Evolutionary conservation across 2,888 invertebrate genomes (phyloP).

Genomic region (Rhynchonema sp.): DNA sequence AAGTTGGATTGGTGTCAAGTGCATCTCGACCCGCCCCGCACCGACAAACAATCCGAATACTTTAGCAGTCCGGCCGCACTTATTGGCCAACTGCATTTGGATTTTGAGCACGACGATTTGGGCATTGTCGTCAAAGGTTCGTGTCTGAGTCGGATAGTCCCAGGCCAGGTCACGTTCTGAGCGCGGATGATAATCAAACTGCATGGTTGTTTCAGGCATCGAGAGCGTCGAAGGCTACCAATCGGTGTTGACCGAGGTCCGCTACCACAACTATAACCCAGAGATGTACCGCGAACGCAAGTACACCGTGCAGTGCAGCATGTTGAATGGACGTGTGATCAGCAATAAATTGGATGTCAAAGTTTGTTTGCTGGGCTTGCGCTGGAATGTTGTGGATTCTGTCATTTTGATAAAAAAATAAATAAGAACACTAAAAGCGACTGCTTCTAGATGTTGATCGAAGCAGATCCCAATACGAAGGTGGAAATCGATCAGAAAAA

Average conservation of each 20-base stretch:
- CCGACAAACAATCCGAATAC: conserved; percentile 62
- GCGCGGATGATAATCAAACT: neutral
- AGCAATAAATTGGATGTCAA: conserved; percentile 89
- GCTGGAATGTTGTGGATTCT: neutral
- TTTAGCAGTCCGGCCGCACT: conserved; percentile 54
- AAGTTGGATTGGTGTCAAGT: conserved; percentile 79
- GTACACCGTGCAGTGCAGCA: conserved; percentile 67
- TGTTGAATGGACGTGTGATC: conserved; percentile 52
- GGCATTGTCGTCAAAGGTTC: conserved; percentile 28
- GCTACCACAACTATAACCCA: conserved; percentile 53
- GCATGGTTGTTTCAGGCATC: conserved; percentile 21
- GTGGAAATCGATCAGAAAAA: neutral
- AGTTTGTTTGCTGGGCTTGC: conserved; percentile 30
- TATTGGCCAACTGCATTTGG: conserved; percentile 52
- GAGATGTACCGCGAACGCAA: conserved; percentile 41
- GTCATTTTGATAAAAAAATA: too few relatives aligned
- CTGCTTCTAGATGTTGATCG: neutral
- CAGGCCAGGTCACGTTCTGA: too few relatives aligned
- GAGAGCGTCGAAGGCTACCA: conserved; percentile 31
- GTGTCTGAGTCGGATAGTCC: neutral
- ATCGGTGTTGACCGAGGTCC: conserved; percentile 30
- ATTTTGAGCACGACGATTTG: conserved; percentile 69
- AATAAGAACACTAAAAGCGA: neutral
- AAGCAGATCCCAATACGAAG: neutral
- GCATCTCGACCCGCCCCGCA: conserved; percentile 76